These are phyloP conservation scores for Megalops cyprinoides DNA, from an alignment of 2,797 vertebrate species.

Conservation along the genomic window DNA sequence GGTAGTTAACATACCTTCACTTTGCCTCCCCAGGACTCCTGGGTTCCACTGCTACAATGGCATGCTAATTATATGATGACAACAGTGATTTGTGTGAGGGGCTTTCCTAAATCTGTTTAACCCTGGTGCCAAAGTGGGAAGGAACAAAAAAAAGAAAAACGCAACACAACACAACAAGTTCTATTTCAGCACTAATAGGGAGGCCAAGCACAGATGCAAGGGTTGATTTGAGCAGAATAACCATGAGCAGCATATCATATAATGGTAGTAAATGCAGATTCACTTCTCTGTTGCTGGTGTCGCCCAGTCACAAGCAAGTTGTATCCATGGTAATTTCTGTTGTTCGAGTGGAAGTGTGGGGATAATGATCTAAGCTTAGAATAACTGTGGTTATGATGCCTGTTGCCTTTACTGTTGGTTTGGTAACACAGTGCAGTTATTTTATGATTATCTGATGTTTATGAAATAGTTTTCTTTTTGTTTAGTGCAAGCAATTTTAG, in stretches of 20 bases:
- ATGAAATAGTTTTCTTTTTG: neutral
- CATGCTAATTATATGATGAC: constrained; percentile 43
- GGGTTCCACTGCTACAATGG: constrained; percentile 52
- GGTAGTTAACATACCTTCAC: constrained; percentile 48
- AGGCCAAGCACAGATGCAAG: neutral
- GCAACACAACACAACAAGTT: neutral
- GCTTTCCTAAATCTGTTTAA: constrained; percentile 32
- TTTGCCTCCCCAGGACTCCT: constrained; percentile 25
- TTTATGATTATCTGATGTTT: neutral
- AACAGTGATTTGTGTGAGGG: constrained; percentile 40
- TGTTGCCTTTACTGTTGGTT: neutral
- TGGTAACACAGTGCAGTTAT: neutral
- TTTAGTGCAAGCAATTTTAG: neutral
- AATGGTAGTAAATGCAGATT: neutral
- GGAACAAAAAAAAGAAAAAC: neutral
- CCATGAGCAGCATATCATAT: neutral
- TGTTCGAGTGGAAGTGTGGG: neutral
- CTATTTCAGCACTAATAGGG: neutral
- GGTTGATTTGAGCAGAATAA: neutral
- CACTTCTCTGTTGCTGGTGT: neutral
- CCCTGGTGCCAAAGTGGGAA: constrained; percentile 26
- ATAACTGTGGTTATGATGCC: neutral
- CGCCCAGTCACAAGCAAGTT: neutral
- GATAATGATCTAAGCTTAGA: neutral
- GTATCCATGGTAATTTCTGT: neutral